phyloP scores from a whole-genome alignment of 2,888 invertebrate genomes.

The Trichacis sp. region DNA sequence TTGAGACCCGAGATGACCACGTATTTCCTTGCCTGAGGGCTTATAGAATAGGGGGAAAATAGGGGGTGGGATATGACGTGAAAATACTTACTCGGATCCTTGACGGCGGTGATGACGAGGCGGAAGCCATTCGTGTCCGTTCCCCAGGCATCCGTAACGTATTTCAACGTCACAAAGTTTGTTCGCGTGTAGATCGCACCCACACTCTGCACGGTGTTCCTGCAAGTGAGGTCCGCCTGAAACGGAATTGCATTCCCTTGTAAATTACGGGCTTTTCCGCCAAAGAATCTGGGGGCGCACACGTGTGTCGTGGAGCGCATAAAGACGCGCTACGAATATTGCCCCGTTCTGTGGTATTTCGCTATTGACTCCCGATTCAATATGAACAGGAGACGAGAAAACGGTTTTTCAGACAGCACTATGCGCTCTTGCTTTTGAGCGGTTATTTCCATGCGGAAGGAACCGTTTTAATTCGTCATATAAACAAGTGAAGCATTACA shows the following conservation, averaged over 20 bases:
- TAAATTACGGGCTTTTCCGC: slow-evolving; percentile 26
- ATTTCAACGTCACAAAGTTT: slow-evolving; percentile 93
- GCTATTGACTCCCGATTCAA: slow-evolving; percentile 31
- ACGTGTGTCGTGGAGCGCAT: not conserved
- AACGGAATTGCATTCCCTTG: slow-evolving; percentile 56
- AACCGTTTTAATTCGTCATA: too few species aligned
- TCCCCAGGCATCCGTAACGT: slow-evolving; percentile 94
- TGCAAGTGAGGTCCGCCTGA: slow-evolving; percentile 91
- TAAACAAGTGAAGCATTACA: too few species aligned
- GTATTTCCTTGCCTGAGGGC: not conserved
- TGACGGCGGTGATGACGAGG: slow-evolving; percentile 93
- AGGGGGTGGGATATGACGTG: not conserved
- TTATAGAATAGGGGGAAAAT: not conserved
- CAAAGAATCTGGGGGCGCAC: slow-evolving; percentile 30
- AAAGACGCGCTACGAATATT: slow-evolving; percentile 19
- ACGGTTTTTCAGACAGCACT: too few species aligned
- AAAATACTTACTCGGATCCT: slow-evolving; percentile 87
- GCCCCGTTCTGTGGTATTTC: slow-evolving; percentile 21
- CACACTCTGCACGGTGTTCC: slow-evolving; percentile 89
- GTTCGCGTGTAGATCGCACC: slow-evolving; percentile 91
- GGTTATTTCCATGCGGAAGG: too few species aligned
- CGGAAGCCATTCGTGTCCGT: slow-evolving; percentile 93
- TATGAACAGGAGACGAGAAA: slow-evolving; percentile 12
- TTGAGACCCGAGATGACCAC: too few species aligned
- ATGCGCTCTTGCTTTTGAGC: too few species aligned